Conservation (phyloP, 2,888 invertebrate genomes). For the Acanthosepion esculentum region DNA sequence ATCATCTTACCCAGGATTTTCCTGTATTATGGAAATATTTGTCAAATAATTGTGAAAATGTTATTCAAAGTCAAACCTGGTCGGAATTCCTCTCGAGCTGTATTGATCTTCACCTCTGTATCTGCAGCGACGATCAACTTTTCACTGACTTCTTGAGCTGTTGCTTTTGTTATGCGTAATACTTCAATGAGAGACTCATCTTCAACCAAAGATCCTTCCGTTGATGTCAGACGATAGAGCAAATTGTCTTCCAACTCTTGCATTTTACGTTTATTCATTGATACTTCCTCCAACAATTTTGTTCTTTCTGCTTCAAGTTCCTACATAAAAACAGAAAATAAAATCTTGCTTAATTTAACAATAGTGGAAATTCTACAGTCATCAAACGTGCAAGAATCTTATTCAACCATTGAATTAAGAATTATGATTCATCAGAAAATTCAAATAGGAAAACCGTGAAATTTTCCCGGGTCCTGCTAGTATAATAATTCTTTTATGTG, state of each 20-base stretch:
- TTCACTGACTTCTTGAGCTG: conserved; percentile 93
- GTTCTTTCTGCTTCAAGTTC: conserved; percentile 95
- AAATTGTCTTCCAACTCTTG: conserved; percentile 95
- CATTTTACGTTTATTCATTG: conserved; percentile 96
- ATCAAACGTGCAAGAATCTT: too few relatives aligned
- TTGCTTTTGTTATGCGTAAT: conserved; percentile 71
- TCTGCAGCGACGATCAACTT: conserved; percentile 93
- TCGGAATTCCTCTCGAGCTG: conserved; percentile 94
- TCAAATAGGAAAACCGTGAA: too few relatives aligned
- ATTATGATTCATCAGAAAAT: too few relatives aligned
- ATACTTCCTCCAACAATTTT: conserved; percentile 93
- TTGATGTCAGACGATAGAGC: conserved; percentile 91
- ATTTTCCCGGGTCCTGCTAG: too few relatives aligned
- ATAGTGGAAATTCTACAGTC: too few relatives aligned
- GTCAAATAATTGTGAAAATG: neutral
- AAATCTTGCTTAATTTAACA: neutral
- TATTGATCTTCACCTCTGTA: conserved; percentile 93
- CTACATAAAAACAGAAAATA: conserved; percentile 59
- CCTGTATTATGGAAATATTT: neutral
- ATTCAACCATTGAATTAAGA: too few relatives aligned
- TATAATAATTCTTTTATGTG: too few relatives aligned
- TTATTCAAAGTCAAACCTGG: conserved; percentile 77
- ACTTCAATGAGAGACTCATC: conserved; percentile 91
- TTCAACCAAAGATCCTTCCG: conserved; percentile 93
- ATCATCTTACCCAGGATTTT: too few relatives aligned